Evolutionary conservation across 2,888 invertebrate genomes (phyloP).

Genomic region (Drymonia ruficornis): DNA sequence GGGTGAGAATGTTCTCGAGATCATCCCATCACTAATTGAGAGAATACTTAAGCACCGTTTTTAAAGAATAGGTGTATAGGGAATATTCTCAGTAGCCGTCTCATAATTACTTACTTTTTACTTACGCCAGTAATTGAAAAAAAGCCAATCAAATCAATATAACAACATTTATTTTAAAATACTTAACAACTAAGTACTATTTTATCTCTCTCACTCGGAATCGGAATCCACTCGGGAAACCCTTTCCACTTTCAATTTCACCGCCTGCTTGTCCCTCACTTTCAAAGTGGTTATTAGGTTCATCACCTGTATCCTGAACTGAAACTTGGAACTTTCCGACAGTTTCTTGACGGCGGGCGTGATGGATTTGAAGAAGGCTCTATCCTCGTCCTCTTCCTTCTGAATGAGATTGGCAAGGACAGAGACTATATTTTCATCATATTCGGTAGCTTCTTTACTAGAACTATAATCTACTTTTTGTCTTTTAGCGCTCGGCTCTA

Average conservation of each 20-base stretch:
- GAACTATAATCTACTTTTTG: conserved; percentile 34
- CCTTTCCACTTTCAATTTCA: conserved; percentile 30
- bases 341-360: conserved; percentile 61
- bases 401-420: conserved; percentile 58
- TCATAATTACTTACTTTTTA: no score
- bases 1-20: no score
- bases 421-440: conserved; percentile 46
- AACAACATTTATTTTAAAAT: background rate
- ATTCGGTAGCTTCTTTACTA: conserved; percentile 27
- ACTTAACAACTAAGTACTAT: background rate
- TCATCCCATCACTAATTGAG: no score
- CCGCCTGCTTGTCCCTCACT: conserved; percentile 37
- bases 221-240: conserved; percentile 37
- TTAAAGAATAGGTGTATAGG: no score
- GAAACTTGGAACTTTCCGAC: conserved; percentile 55
- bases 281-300: conserved; percentile 54
- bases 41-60: no score
- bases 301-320: conserved; percentile 66
- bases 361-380: conserved; percentile 68
- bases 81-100: no score
- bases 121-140: no score
- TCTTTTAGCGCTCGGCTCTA: conserved; percentile 34
- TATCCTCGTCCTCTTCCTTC: conserved; percentile 70
- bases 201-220: conserved; percentile 18
- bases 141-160: background rate